Base-by-base conservation (phyloP, 2,888 invertebrate species). In the Encarsia formosa region DNA sequence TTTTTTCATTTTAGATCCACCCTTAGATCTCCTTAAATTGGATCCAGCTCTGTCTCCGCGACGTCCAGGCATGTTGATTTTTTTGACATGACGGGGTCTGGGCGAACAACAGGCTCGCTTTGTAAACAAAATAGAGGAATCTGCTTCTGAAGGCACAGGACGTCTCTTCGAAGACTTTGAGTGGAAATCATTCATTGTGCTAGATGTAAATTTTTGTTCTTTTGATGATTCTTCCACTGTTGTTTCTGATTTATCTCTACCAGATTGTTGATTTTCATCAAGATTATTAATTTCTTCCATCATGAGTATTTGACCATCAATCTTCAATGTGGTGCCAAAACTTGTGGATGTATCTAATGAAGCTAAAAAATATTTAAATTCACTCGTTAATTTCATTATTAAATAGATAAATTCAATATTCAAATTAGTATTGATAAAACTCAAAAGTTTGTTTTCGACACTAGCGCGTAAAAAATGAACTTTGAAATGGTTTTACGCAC, bases 21-120 rank as follows among this genome's bases (percentile, higher is more conserved):
- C 67, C 1, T 69, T 69, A 2, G 68, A 69, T 6, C 64, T 58
- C 11, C 67, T 57, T 2, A 70, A 49, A 39, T 69, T 70, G 2
- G 64, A 64, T 44, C 59, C 64, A 0, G 60, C 67, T 6, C 69
- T 59, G 23, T 66, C 64, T 22, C 67, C 61, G 16, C 67, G 67
- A 1, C 56, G 43, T 4, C 53, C 56, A 4, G 46, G 49, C n/a
- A 51, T 20, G 22, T 40, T 48, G 20, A n/a, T n/a, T n/a, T n/a
- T n/a, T n/a, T n/a, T n/a, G n/a, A n/a, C n/a, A 34, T 34, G 18
- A 18, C 34, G 15, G 18, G 52, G 59, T 15, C 61, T 64, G 1
- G 58, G 54, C 2, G 57, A 61, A 11, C 38, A 46, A 2, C 42
- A 49, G 2, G 51, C 49, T n/a, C 52, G 55, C 35, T 53, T 57